Evolutionary conservation across 2,797 vertebrate genomes (phyloP).

Genomic region (Eulemur rubriventer): DNA sequence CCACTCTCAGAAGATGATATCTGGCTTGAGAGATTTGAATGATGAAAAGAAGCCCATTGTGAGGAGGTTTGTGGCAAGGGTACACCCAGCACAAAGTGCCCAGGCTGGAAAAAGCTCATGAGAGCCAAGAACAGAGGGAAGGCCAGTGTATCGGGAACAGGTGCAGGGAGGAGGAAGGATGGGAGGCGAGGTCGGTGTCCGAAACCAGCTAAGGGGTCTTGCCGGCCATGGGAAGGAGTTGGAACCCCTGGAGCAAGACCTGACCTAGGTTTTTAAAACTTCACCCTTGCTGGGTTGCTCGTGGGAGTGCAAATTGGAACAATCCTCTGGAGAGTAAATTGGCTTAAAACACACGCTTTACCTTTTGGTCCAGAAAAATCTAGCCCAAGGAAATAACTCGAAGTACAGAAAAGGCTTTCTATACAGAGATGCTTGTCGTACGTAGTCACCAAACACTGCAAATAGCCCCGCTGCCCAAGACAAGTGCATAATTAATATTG

Average conservation of each 20-base stretch:
- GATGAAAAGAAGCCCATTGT: not conserved
- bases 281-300: not conserved
- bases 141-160: accelerated
- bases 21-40: not conserved
- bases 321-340: not conserved
- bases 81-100: not conserved
- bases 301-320: not conserved
- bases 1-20: not conserved
- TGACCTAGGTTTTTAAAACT: not conserved
- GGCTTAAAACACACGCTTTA: not conserved
- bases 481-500: not conserved
- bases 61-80: not conserved
- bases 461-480: not conserved
- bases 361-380: constrained; percentile 17
- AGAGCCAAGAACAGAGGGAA: not conserved
- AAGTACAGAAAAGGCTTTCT: constrained; percentile 3
- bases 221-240: not conserved
- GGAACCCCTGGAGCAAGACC: not conserved
- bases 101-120: not conserved
- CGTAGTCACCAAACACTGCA: not conserved
- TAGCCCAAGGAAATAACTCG: constrained; percentile 28
- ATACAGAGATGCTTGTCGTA: not conserved
- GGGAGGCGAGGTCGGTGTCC: not conserved
- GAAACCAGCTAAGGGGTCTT: not conserved
- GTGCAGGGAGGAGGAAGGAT: not conserved